Base-by-base conservation (phyloP, 2,113 vertebrate genomes). In the Redunca redunca region DNA sequence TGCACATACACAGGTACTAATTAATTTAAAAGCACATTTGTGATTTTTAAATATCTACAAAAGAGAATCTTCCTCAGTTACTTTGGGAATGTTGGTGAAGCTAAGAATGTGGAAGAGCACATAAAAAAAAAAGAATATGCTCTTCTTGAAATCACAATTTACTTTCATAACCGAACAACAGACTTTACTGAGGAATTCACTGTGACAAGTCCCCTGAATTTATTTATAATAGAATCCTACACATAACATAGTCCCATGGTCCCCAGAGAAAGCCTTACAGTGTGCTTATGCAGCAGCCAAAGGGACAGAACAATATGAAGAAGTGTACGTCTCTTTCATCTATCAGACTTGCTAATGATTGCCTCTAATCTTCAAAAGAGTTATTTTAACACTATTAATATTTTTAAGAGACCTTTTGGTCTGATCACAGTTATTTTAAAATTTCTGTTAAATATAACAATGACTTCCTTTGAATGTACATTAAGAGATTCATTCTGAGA, bases 1-100 rank as follows among this genome's bases (percentile, higher is more conserved):
- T 40, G 26, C 33, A 58, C 5, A 90, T 71, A 58, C 26, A 43
- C n/a, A 58, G 9, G 90, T 60, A 53, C 36, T 62, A 92, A 84
- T 14, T 87, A 92, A 71, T 17, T 82, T 25, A 78, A 80, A 93
- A 81, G 33, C 16, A 84, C 8, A 88, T 25, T 36, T 89, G 50
- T 52, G 53, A 86, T 78, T 94, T 92, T 89, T 83, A 97, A 71
- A 36, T 94, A 81, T 89, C 30, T 95, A 43, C 48, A 57, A 77
- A 95, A 95, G 60, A 30, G 30, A 52, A 91, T 12, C 12, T 62
- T 92, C 43, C 46, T 82, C 21, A 52, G 13, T 88, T 78, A 15
- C 71, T 95, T 74, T 82, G 46, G 48, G 28, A 88, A 78, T 52
- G 6, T 11, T 60, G 13, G 19, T 67, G 9, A 85, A 78, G 21